Evolutionary conservation across 2,113 vertebrate genomes (phyloP).

Genomic region (Athene cunicularia): DNA sequence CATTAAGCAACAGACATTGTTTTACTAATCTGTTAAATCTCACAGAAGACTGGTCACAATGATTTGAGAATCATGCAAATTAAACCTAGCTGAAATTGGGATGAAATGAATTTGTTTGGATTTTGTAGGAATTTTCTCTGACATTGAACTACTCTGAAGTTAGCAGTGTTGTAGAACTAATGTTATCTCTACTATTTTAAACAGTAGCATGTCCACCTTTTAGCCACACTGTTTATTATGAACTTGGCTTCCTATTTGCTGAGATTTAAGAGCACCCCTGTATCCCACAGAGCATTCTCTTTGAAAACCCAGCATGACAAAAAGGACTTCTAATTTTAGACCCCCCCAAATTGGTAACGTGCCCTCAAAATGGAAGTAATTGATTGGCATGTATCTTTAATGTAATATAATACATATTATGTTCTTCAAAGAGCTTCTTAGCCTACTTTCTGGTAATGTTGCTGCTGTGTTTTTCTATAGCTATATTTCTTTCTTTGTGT

Average conservation of each 20-base stretch:
- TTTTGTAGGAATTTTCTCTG: not conserved
- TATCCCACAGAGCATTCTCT: not conserved
- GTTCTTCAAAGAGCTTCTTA: constrained; percentile 8
- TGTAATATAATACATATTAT: not conserved
- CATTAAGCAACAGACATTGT: not conserved
- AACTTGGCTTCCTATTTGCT: not conserved
- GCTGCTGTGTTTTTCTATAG: constrained; percentile 26
- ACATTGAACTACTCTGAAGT: not conserved
- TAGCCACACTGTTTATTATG: not conserved
- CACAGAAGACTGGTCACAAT: not conserved
- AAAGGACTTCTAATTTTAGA: not conserved
- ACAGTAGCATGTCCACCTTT: not conserved
- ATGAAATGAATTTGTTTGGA: not conserved
- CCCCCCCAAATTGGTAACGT: not conserved
- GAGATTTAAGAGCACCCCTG: not conserved
- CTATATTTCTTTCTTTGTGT: constrained; percentile 40
- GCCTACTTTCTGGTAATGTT: not conserved
- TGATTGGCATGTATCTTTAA: not conserved
- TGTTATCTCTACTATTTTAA: not conserved
- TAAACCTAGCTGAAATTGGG: not conserved
- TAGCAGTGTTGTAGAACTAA: not conserved
- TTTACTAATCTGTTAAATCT: not conserved
- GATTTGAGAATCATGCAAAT: not conserved
- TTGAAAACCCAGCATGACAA: not conserved
- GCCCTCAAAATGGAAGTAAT: not conserved